phyloP scores from a whole-genome alignment of 2,113 vertebrate genomes.

The Tragelaphus strepsiceros region DNA sequence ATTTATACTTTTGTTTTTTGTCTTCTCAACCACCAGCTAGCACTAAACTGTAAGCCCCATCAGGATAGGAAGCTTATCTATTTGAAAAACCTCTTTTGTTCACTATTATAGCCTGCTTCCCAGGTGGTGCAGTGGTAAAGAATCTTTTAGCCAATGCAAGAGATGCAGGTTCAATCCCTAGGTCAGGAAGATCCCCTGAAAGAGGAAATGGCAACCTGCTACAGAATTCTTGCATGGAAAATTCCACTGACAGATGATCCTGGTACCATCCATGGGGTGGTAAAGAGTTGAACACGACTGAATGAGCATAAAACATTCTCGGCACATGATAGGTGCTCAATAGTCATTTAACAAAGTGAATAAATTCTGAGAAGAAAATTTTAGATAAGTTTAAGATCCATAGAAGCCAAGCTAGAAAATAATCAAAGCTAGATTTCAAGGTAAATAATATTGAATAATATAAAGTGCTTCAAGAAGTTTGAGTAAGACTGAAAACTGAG shows the following conservation, averaged over 20 bases:
- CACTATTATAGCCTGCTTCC: background rate
- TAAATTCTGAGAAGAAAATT: background rate
- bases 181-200: background rate
- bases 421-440: background rate
- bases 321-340: background rate
- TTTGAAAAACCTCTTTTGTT: background rate
- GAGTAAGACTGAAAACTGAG: background rate
- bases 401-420: background rate
- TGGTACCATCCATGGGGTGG: background rate
- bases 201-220: background rate
- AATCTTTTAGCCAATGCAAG: background rate
- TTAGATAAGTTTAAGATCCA: background rate
- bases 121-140: background rate
- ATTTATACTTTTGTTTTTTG: background rate
- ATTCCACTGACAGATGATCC: background rate
- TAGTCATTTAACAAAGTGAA: background rate
- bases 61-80: background rate
- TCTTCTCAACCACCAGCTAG: background rate
- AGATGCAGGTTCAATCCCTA: background rate
- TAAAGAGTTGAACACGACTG: background rate
- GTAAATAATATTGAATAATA: background rate
- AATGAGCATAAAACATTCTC: background rate
- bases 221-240: background rate
- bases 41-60: background rate
- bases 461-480: background rate